phyloP scores from a whole-genome alignment of 2,113 vertebrate genomes.

The Ptilonorhynchus violaceus region DNA sequence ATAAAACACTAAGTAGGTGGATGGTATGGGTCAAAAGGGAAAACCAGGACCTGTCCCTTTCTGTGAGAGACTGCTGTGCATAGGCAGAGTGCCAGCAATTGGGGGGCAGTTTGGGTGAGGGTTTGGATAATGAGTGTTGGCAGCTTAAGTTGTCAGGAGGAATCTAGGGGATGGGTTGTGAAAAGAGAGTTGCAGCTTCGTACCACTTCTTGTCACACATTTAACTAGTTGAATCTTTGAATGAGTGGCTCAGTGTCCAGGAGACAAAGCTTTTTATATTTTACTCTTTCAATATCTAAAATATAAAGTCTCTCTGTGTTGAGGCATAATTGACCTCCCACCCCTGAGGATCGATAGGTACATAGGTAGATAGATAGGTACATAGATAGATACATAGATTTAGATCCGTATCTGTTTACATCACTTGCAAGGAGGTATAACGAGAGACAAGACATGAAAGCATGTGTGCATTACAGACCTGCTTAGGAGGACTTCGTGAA shows the following conservation, averaged over 20 bases:
- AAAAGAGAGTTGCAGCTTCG: neutral
- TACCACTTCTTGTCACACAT: neutral
- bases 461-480: accelerated
- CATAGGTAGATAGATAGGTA: neutral
- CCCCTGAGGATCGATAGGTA: neutral
- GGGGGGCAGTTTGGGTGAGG: neutral
- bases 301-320: neutral
- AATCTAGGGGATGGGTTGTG: neutral
- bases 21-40: neutral
- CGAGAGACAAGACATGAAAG: neutral
- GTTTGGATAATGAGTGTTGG: neutral
- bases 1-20: neutral
- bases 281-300: neutral
- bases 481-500: neutral
- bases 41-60: neutral
- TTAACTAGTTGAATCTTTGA: neutral
- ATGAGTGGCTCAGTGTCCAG: neutral
- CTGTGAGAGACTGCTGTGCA: neutral
- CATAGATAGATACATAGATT: neutral
- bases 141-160: neutral
- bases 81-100: neutral
- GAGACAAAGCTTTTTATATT: neutral
- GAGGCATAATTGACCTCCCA: neutral
- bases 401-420: neutral
- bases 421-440: neutral